phyloP scores from a whole-genome alignment of 2,797 vertebrate genomes.

The Sylvia borin region DNA sequence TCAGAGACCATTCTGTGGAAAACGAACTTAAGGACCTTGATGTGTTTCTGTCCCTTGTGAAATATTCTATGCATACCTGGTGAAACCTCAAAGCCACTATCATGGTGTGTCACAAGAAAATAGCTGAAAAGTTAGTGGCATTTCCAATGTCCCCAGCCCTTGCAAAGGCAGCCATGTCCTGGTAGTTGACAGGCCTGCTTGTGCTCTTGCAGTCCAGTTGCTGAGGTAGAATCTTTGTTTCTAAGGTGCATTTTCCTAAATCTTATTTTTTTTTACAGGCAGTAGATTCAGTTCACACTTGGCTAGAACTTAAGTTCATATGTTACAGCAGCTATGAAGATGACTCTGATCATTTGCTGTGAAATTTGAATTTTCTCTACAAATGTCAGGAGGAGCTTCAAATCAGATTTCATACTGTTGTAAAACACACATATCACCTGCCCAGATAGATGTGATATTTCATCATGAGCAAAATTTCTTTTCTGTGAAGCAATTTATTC shows the following conservation, averaged over 20 bases:
- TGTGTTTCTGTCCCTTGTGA: neutral
- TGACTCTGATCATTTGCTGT: neutral
- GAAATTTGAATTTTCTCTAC: neutral
- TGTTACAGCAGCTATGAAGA: neutral
- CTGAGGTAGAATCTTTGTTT: neutral
- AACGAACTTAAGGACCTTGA: neutral
- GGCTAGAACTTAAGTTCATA: neutral
- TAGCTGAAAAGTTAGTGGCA: neutral
- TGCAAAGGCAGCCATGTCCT: neutral
- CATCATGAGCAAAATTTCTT: neutral
- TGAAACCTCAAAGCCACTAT: neutral
- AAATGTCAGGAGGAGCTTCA: neutral
- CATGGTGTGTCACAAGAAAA: neutral
- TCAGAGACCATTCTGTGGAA: neutral
- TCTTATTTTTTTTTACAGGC: neutral
- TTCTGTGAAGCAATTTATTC: neutral
- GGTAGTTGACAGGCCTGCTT: neutral
- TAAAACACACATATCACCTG: neutral
- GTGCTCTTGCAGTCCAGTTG: neutral
- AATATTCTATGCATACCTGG: neutral
- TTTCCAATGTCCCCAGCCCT: neutral
- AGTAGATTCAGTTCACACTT: neutral
- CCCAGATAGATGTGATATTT: neutral
- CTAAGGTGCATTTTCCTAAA: neutral
- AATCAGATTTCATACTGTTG: neutral